Base-by-base conservation (phyloP, 2,888 invertebrate species). In the Morinoia aosen region DNA sequence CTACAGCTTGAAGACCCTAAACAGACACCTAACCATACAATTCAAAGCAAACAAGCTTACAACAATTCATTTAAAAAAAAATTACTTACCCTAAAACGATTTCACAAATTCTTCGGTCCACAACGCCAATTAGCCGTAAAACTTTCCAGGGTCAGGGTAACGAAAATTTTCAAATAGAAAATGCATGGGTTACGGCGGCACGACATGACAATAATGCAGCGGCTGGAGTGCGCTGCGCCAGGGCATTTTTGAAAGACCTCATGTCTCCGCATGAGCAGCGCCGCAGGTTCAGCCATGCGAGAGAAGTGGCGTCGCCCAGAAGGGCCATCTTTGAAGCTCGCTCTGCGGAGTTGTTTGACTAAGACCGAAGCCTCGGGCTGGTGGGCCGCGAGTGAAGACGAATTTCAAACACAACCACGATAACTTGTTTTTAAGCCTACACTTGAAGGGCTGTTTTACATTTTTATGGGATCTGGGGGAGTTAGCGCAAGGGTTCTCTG, bases 351-450 rank as follows among this genome's bases (percentile, higher is more conserved):
- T 57, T 93, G 93, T 93, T 93, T 93, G 93, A 93, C 25, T 57
- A 93, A 57, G 93, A 57, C 93, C 33, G 25, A 57, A 93, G 57
- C n/a, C 93, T 48, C 57, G 93, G 56, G 57, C 57, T 57, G 57
- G 57, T 93, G 93, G 91, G 11, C 93, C 48, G 56, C 93, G 93
- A 57, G 48, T 12, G 57, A 57, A 93, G 93, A 57, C 93, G 93
- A 93, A 93, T 93, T 93, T 93, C 93, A 93, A 93, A 93, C 58
- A 93, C 93, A 93, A 93, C 93, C 93, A 93, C 93, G n/a, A 57
- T 58, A 93, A 93, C 90, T 90, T 90, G 90, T 90, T 90, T 93
- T 93, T 58, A 93, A 93, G 57, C 93, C 56, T 57, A 33, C 90
- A 90, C 90, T 90, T 90, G 90, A 48, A 48, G 58, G 57, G 56